Evolutionary conservation across 2,888 invertebrate genomes (phyloP), one percentile per base, ranked within the genome.

Genomic region (Anticlea derivata): DNA sequence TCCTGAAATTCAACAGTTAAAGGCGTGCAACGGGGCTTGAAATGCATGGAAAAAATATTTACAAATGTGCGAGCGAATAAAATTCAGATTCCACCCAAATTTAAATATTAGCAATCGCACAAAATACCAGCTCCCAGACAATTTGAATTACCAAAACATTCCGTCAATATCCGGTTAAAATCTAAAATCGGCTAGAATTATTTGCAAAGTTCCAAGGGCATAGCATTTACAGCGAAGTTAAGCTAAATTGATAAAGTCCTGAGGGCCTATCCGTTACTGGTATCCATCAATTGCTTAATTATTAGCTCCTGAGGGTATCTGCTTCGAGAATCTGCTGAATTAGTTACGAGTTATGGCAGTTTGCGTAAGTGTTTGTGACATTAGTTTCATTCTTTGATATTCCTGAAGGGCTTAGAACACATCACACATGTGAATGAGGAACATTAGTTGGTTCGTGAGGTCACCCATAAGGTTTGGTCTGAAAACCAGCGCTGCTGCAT

Each of bases 251-350:
- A 47, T 52, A 52, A 52, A 52, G 30, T 43, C 52, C 52, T 23
- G 13, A 5, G 37, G 47, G 52, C 47, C 52, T 52, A 52, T 52
- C 52, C 27, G 47, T 52, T 50, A 41, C 49, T 45, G 13, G 11
- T 52, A 52, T 52, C 52, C 47, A 47, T 52, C 52, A 52, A 47
- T 47, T 38, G 47, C 33, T 38, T 52, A 47, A 48, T 52, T 52
- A 52, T 37, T 22, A 17, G 30, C 26, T 41, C 41, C 37, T 5
- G 7, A n/a, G 35, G 46, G 40, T 7, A 29, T 34, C 34, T 47
- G 26, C 33, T 33, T 11, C 17, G 17, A n/a, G n/a, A 41, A 41
- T 49, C 49, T 49, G 40, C 11, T 22, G 27, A 27, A 29, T 33
- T 31, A 41, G 27, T 48, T 48, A 23, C 27, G 20, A 44, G 34